These are phyloP conservation scores for Aselliscus stoliczkanus DNA, from an alignment of 2,797 vertebrate genomes.

Conservation along the genomic window DNA sequence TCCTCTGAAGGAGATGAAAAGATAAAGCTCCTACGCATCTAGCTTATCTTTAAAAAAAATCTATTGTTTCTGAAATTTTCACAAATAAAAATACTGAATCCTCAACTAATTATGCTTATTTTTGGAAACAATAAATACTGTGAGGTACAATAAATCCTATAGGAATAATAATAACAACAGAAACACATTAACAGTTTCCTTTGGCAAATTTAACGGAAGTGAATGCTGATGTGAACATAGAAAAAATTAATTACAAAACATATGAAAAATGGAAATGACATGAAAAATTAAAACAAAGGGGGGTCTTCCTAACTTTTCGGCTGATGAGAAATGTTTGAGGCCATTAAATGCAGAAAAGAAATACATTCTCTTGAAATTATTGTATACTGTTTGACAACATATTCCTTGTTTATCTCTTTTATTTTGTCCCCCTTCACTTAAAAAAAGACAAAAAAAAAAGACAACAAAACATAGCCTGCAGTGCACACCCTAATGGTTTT, in stretches of 20 bases:
- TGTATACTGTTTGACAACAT: slow-evolving; percentile 73
- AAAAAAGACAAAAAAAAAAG: slow-evolving; percentile 8
- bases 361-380: slow-evolving; percentile 81
- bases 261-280: slow-evolving; percentile 75
- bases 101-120: slow-evolving; percentile 78
- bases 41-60: slow-evolving; percentile 73
- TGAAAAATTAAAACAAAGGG: slow-evolving; percentile 74
- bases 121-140: slow-evolving; percentile 81
- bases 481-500: slow-evolving; percentile 76
- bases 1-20: slow-evolving; percentile 62
- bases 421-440: neutral
- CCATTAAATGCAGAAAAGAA: slow-evolving; percentile 80
- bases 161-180: slow-evolving; percentile 74
- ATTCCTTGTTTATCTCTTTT: slow-evolving; percentile 62
- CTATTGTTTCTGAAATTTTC: slow-evolving; percentile 74
- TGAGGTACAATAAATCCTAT: slow-evolving; percentile 76
- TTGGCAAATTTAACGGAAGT: slow-evolving; percentile 80
- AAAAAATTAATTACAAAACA: slow-evolving; percentile 77
- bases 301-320: slow-evolving; percentile 72
- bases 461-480: slow-evolving; percentile 64
- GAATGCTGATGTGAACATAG: slow-evolving; percentile 78
- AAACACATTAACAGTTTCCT: slow-evolving; percentile 79
- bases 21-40: slow-evolving; percentile 70
- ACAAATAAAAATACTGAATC: slow-evolving; percentile 78
- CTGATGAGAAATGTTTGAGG: slow-evolving; percentile 76